phyloP scores from a whole-genome alignment of 2,113 vertebrate species.

The Mesocricetus auratus region DNA sequence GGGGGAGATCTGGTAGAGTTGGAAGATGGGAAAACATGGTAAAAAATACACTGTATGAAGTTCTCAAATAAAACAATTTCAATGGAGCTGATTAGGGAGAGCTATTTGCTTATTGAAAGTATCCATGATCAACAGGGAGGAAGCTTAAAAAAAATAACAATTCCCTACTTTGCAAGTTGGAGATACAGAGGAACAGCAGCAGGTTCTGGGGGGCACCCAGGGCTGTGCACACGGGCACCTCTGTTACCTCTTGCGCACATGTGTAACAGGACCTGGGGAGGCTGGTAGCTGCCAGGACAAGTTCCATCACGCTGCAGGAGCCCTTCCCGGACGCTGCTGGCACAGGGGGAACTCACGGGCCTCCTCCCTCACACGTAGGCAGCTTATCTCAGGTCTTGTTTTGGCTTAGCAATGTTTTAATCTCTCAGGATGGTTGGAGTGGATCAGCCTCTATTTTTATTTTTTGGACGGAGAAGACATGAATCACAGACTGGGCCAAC shows the following conservation, averaged over 20 bases:
- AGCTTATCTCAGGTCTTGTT: slow-evolving; percentile 65
- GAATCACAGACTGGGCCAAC: slow-evolving; percentile 28
- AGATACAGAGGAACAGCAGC: neutral
- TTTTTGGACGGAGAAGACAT: slow-evolving; percentile 47
- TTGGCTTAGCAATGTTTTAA: slow-evolving; percentile 62
- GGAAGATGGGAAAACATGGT: neutral
- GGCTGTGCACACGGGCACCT: fast-evolving
- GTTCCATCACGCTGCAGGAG: slow-evolving; percentile 36
- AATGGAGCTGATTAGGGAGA: neutral
- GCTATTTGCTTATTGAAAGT: neutral
- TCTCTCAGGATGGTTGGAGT: slow-evolving; percentile 36
- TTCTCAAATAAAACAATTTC: neutral
- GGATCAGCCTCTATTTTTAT: slow-evolving; percentile 72
- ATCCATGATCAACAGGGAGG: neutral
- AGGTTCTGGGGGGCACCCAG: fast-evolving
- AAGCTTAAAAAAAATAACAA: neutral
- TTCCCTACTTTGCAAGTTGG: fast-evolving
- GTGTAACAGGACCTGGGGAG: neutral
- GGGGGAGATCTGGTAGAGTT: neutral
- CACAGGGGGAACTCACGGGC: neutral
- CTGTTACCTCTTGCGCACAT: fast-evolving
- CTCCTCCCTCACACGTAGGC: slow-evolving; percentile 41
- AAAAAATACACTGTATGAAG: neutral
- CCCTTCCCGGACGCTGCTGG: slow-evolving; percentile 37
- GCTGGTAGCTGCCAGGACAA: neutral